Base-by-base conservation (phyloP, 2,888 invertebrate species). In the Campoletis raptor region DNA sequence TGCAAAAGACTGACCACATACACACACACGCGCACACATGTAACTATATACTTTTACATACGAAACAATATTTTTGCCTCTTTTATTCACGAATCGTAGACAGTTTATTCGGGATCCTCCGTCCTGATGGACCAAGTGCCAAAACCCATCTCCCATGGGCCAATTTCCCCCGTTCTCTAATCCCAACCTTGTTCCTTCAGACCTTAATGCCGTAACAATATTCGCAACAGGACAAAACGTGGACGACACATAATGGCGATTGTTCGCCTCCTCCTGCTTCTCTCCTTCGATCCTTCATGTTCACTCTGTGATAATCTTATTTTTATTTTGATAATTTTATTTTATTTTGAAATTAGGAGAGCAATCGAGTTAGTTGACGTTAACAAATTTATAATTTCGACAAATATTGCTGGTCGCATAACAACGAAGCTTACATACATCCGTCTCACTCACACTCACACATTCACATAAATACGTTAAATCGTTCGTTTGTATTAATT, bases 181-280 rank as follows among this genome's bases (percentile, higher is more conserved):
- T 84, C 86, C 52, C 37, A 73, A 37, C 54, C 66, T 36, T 84
- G 84, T 82, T 82, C 84, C 73, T 42, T 40, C 74, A 42, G 76
- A 85, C 88, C 89, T 89, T 90, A 90, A 91, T 91, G 90, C 90
- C 88, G 88, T 89, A 90, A 92, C 90, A 91, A 91, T 89, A 89
- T 89, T 88, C 91, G 85, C 83, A 89, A 86, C 87, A 87, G 90
- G 89, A 91, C 89, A 89, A 82, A 87, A 77, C 69, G 48, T 57
- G 64, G 36, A 70, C 74, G 74, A 72, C 40, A 69, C 74, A 78
- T 64, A 78, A 78, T 30, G 72, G 54, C 74, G 73, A 30, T 37
- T 64, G 73, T 40, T 73, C 64, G 54, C 37, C 54, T 69, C 40
- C 48, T 66, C 45, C 10, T 37, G n/a, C n/a, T 54, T 42, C 40